Evolutionary conservation across 2,888 invertebrate genomes (phyloP).

Genomic region (Pelosia muscerda): DNA sequence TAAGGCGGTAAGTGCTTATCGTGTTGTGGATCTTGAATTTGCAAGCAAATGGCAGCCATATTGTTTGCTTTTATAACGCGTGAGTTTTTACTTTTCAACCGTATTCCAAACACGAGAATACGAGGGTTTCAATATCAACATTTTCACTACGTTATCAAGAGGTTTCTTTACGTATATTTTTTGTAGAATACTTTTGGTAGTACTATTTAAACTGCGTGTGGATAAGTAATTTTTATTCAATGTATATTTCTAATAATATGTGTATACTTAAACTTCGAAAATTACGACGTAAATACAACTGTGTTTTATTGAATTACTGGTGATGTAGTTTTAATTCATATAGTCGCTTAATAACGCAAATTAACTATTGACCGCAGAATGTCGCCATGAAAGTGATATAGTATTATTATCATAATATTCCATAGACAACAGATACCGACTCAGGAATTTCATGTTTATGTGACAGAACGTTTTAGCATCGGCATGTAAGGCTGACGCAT

Average conservation of each 20-base stretch:
- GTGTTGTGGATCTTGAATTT: slow-evolving; percentile 3
- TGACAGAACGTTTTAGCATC: background rate
- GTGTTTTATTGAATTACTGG: background rate
- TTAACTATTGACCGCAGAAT: background rate
- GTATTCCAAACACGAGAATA: background rate
- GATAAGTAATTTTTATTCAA: too few relatives aligned
- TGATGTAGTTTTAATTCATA: too few relatives aligned
- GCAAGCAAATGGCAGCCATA: background rate
- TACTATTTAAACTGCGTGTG: too few relatives aligned
- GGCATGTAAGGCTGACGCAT: background rate
- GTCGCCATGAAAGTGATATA: too few relatives aligned
- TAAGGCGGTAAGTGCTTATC: slow-evolving; percentile 1
- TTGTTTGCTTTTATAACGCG: background rate
- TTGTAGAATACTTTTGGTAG: too few relatives aligned
- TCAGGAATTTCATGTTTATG: background rate
- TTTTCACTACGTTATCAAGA: background rate
- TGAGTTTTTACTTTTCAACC: slow-evolving; percentile 1
- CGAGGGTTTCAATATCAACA: background rate
- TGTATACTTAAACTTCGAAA: too few relatives aligned
- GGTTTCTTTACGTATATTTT: too few relatives aligned
- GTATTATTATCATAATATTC: background rate
- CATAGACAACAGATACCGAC: background rate
- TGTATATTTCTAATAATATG: too few relatives aligned
- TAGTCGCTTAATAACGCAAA: background rate
- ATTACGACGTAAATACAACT: background rate